These are phyloP conservation scores for Apeltes quadracus DNA, from an alignment of 2,113 vertebrate genomes.

Conservation along the genomic window DNA sequence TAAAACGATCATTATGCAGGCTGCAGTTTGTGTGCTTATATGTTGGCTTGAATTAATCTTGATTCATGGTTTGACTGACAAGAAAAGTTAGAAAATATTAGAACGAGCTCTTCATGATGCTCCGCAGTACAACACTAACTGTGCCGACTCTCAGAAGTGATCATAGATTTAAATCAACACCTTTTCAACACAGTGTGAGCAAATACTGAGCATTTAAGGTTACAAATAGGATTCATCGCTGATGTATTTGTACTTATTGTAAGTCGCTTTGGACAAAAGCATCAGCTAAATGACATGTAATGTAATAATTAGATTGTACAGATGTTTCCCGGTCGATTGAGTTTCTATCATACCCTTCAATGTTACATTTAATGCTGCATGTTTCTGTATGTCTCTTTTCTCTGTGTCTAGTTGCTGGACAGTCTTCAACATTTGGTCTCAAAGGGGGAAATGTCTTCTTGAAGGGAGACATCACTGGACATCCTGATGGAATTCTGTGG, in stretches of 20 bases:
- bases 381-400: neutral
- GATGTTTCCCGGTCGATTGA: too few species aligned
- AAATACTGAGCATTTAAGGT: neutral
- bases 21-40: neutral
- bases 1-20: neutral
- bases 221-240: neutral
- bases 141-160: neutral
- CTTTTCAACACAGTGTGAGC: neutral
- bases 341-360: too few species aligned
- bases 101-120: neutral
- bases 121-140: neutral
- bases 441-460: slow-evolving; percentile 20
- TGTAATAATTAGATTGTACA: too few species aligned
- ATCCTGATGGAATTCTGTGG: slow-evolving; percentile 59
- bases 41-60: neutral
- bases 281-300: too few species aligned
- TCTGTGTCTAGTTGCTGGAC: slow-evolving; percentile 36
- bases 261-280: too few species aligned
- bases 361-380: neutral
- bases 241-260: too few species aligned
- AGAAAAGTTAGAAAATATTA: neutral
- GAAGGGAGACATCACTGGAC: neutral
- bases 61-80: neutral
- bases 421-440: slow-evolving; percentile 10
- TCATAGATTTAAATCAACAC: neutral